A percentile compares a stretch with the other conserved stretches of the same genome.
Conservation (phyloP, 2,888 invertebrate species). For the Phania funesta region DNA sequence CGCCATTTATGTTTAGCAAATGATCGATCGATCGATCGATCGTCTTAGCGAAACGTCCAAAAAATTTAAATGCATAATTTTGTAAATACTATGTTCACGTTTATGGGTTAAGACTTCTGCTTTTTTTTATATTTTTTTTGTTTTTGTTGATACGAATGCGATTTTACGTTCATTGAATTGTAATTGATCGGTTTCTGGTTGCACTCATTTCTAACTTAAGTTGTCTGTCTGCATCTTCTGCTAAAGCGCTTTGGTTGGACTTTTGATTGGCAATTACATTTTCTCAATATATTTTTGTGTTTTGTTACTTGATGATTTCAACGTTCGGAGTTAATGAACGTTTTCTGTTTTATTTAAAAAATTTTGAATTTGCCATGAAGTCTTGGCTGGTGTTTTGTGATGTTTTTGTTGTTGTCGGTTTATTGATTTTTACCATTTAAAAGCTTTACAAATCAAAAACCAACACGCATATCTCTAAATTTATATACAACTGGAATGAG, state of each 20-base stretch:
- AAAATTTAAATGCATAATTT: conserved; percentile 20
- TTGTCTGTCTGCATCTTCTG: conserved; percentile 8
- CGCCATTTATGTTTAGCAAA: conserved; percentile 24
- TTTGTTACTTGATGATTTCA: conserved; percentile 35
- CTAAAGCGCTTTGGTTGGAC: conserved; percentile 6
- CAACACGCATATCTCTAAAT: no score
- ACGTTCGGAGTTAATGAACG: conserved; percentile 46
- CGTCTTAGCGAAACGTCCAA: conserved; percentile 33
- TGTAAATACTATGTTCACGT: background rate
- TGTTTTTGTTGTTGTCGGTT: conserved; percentile 11
- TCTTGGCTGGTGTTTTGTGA: conserved; percentile 8
- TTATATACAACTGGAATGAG: no score
- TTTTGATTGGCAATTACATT: conserved; percentile 38
- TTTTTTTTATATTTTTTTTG: conserved; percentile 16
- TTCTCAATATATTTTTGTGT: background rate
- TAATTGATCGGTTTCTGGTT: conserved; percentile 31
- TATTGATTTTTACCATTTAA: conserved; percentile 36
- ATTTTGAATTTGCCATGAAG: conserved; percentile 8
- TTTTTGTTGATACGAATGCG: conserved; percentile 26
- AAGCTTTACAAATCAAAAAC: conserved; percentile 39
- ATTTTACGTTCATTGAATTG: conserved; percentile 50
- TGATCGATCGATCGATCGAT: background rate
- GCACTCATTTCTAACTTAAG: conserved; percentile 40
- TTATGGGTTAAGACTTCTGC: conserved; percentile 42
- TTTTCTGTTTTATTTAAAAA: conserved; percentile 33